Evolutionary conservation across 1,140 invertebrate species (phyloP), one percentile per base, ranked within the genome.

Genomic region (Diprion similis): DNA sequence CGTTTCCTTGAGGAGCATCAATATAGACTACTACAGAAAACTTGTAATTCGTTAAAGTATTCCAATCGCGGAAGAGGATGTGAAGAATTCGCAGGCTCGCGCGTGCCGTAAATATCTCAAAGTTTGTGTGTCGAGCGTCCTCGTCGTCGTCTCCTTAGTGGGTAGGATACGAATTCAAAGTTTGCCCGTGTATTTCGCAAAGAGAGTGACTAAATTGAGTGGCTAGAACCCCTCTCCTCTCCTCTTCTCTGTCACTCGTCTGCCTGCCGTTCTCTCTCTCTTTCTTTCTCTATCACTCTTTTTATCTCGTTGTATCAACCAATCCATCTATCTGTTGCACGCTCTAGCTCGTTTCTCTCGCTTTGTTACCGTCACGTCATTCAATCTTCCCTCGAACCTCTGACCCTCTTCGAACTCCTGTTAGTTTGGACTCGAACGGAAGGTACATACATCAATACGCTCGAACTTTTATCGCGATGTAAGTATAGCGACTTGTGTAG

Each of bases 351-450:
- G 51, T 59, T 59, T 9, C n/a, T 17, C n/a, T 59, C 51, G 51
- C 51, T 59, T 59, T 59, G 51, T 59, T 59, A 59, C 51, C 51
- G 51, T 13, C 51, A 59, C 51, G 51, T 59, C 51, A 59, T 59
- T 59, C 51, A 59, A 59, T 59, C 51, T 59, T 59, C 11, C 51
- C n/a, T 59, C 51, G 51, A 59, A 59, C 51, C 51, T 17, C n/a
- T 17, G 51, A 59, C 51, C 11, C 51, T 59, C 51, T 59, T 37
- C 51, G 51, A 10, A 59, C 6, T 59, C 51, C 51, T 59, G 24
- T 37, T 37, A 37, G 24, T 37, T 37, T 37, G 24, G 24, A 37
- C 24, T 37, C 24, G 24, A 37, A 37, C 24, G 24, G 24, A 37
- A 37, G 51, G 51, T 59, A 59, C 51, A 17, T 59, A 59, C 51